These are phyloP conservation scores for Orientallactaga bullata DNA, from an alignment of 2,113 vertebrate genomes.

Conservation along the genomic window DNA sequence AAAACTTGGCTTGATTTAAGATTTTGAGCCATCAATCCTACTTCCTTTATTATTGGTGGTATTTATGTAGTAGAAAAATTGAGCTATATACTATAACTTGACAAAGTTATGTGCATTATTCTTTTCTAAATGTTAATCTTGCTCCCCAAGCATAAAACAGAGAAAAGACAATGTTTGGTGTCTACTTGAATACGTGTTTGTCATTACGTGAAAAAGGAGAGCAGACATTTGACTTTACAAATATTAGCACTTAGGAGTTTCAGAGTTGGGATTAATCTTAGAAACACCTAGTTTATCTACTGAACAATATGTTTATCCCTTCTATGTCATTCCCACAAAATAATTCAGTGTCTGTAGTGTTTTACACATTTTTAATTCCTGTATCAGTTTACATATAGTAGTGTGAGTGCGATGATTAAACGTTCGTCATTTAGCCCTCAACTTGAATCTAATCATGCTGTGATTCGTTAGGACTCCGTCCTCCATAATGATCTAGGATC, in stretches of 20 bases:
- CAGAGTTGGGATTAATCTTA: not conserved
- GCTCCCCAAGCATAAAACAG: not conserved
- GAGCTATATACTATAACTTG: not conserved
- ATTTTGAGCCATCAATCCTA: not conserved
- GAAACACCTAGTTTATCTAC: not conserved
- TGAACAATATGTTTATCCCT: not conserved
- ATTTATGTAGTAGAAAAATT: not conserved
- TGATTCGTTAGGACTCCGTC: not conserved
- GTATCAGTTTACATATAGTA: not conserved
- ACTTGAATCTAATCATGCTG: not conserved
- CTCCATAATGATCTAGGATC: too few species aligned
- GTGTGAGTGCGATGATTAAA: not conserved
- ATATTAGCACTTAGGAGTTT: not conserved
- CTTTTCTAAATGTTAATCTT: not conserved
- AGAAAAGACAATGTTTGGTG: not conserved
- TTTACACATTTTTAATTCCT: not conserved
- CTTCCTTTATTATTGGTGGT: not conserved
- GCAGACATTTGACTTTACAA: not conserved
- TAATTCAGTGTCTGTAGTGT: not conserved
- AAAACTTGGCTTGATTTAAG: not conserved
- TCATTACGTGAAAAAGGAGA: not conserved
- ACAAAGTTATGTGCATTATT: not conserved
- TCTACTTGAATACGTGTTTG: not conserved
- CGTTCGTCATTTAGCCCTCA: not conserved
- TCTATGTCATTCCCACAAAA: not conserved